A percentile compares a stretch with the other conserved stretches of the same genome.
These are phyloP conservation scores for Temnothorax longispinosus DNA, from an alignment of 1,140 invertebrate genomes.

Conservation along the genomic window DNA sequence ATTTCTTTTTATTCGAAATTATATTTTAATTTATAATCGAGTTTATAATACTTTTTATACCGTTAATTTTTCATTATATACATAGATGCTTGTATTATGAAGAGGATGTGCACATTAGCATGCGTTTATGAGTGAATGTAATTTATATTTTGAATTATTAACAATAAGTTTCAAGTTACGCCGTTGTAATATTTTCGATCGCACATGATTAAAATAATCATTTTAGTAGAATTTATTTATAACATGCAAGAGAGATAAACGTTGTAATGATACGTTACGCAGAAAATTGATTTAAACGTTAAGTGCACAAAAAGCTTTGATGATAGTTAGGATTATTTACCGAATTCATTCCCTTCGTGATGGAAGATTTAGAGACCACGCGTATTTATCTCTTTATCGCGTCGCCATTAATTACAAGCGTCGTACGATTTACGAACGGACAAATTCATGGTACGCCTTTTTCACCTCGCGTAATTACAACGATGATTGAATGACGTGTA, in stretches of 20 bases:
- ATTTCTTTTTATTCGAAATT: not conserved
- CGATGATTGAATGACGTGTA: constrained; percentile 36
- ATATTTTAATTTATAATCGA: not conserved
- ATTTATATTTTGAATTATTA: not conserved
- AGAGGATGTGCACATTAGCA: not conserved
- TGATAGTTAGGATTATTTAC: not conserved
- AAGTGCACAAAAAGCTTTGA: not conserved
- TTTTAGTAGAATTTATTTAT: constrained; percentile 1
- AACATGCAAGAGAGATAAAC: not conserved
- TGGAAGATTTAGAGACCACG: constrained; percentile 26
- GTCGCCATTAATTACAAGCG: constrained; percentile 49
- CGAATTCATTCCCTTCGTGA: constrained; percentile 14
- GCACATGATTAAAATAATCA: constrained; percentile 16
- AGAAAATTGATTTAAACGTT: not conserved
- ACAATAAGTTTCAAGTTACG: not conserved
- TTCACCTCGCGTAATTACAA: constrained; percentile 57
- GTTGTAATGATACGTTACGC: not conserved
- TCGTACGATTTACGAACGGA: constrained; percentile 35
- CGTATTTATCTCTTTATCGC: constrained; percentile 43
- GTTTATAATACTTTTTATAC: not conserved
- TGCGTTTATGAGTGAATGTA: not conserved
- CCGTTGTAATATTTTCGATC: not conserved
- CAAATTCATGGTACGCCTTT: constrained; percentile 47
- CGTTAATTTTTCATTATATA: not conserved
- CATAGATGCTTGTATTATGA: not conserved